phyloP scores from a whole-genome alignment of 1,140 invertebrate species.

The Sesamia nonagrioides region DNA sequence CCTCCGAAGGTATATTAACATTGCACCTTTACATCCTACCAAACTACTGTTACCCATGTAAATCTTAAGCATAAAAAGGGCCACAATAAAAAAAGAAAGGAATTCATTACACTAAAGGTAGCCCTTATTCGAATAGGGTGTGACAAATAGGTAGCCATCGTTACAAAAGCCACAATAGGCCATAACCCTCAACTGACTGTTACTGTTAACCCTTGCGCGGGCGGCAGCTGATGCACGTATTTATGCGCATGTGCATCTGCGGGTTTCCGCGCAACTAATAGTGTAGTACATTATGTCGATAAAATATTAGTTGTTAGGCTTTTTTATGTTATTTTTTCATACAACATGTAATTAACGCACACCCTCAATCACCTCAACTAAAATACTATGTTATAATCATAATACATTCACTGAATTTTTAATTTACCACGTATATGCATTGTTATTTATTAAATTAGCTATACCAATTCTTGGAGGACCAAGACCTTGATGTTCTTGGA shows the following conservation, averaged over 20 bases:
- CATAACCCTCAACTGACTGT: constrained; percentile 20
- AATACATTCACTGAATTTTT: no score
- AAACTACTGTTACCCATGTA: no score
- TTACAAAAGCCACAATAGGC: constrained; percentile 1
- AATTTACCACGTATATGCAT: no score
- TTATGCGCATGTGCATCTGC: constrained; percentile 11
- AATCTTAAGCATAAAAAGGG: no score
- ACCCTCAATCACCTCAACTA: no score
- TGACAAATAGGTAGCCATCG: constrained; percentile 13
- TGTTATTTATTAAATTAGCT: no score
- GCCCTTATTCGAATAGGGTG: constrained; percentile 6
- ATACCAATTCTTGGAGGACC: no score
- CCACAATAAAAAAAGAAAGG: background rate
- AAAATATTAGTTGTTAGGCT: background rate
- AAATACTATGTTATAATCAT: no score
- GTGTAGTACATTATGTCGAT: background rate
- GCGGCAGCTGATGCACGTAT: constrained; percentile 25
- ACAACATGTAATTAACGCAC: no score
- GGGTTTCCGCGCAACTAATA: constrained; percentile 1
- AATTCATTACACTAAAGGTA: background rate
- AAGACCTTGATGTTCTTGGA: no score
- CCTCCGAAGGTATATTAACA: no score
- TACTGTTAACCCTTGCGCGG: constrained; percentile 7
- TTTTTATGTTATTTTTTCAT: background rate
- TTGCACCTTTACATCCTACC: no score